Evolutionary conservation across 2,888 invertebrate genomes (phyloP).

Genomic region (Taphrorychus bicolor): DNA sequence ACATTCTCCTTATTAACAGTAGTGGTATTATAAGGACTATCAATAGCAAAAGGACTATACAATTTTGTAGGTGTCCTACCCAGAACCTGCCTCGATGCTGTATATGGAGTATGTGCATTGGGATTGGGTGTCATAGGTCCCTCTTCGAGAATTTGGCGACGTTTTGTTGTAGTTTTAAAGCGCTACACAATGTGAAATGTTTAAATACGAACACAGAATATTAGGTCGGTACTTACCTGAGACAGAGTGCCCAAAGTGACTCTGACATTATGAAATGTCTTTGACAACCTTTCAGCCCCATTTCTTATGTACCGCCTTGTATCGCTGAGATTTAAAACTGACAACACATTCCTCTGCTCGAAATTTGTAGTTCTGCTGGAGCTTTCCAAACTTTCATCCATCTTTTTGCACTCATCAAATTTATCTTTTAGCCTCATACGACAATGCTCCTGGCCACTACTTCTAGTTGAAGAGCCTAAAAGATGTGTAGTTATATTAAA

Average conservation of each 20-base stretch:
- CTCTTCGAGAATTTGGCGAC: constrained; percentile 64
- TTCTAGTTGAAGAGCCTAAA: constrained; percentile 27
- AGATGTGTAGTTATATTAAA: too few relatives aligned
- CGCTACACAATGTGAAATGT: constrained; percentile 54
- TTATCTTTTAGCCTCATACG: constrained; percentile 54
- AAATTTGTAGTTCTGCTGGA: constrained; percentile 7
- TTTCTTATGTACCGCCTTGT: constrained; percentile 70
- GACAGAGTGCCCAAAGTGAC: constrained; percentile 72
- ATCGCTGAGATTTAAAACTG: constrained; percentile 63
- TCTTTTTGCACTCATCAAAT: constrained; percentile 48
- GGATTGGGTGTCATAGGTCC: constrained; percentile 63
- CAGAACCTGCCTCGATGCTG: constrained; percentile 61
- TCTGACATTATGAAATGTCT: constrained; percentile 70
- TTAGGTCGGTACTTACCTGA: constrained; percentile 63
- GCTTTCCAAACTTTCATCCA: neutral
- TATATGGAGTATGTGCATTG: constrained; percentile 61
- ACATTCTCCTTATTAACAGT: constrained; percentile 49
- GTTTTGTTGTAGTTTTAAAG: constrained; percentile 64
- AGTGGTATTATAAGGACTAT: constrained; percentile 65
- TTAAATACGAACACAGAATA: neutral
- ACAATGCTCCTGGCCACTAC: constrained; percentile 46
- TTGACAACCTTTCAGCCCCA: constrained; percentile 72
- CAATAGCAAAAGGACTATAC: constrained; percentile 79
- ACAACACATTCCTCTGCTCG: constrained; percentile 53
- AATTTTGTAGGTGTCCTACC: constrained; percentile 75